Base-by-base conservation (phyloP, 2,888 invertebrate species). In the Cabera pusaria region DNA sequence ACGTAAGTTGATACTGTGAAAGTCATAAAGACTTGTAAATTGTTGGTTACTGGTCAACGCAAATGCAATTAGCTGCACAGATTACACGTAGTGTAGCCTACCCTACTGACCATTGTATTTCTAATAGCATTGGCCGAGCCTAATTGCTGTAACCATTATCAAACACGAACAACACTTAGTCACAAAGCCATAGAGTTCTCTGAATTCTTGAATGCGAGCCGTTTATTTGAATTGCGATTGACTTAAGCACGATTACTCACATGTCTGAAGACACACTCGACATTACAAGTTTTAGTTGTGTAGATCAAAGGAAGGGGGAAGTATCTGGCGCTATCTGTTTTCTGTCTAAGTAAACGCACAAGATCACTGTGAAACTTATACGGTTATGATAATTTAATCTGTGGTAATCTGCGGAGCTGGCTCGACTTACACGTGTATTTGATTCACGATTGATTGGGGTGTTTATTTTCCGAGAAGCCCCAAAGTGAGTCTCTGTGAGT, bases 251-350 rank as follows among this genome's bases (percentile, higher is more conserved):
- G 9, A 16, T 34, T 27, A 33, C 22, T 39, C 19, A 9, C 24
- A 21, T 19, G 5, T 41, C 28, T 38, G 19, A 31, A 29, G 35
- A 21, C 8, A 32, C 25, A 27, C 35, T 29, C 18, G 23, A 29
- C 16, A 24, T 43, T 42, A 31, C 22, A 14, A 40, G 43, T 28
- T 40, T 31, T 19, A 24, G 22, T 39, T n/a, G n/a, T n/a, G n/a
- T 12, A 37, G 21, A 40, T 49, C 27, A 43, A 41, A 46, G 38
- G 27, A 16, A 11, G n/a, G 16, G 3, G 27, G 35, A 26, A 26
- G 9, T 32, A 24, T 24, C 20, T 21, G 14, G 6, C 16, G 10
- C 24, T 34, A 29, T 41, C 14, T 31, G 1, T 8, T 5, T n/a
- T n/a, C 6, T 6, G 23, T 20, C 14, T 48, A 26, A 14, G 27